A percentile compares a stretch with the other conserved stretches of the same genome.
phyloP scores from a whole-genome alignment of 2,113 vertebrate species.

The Cairina moschata region DNA sequence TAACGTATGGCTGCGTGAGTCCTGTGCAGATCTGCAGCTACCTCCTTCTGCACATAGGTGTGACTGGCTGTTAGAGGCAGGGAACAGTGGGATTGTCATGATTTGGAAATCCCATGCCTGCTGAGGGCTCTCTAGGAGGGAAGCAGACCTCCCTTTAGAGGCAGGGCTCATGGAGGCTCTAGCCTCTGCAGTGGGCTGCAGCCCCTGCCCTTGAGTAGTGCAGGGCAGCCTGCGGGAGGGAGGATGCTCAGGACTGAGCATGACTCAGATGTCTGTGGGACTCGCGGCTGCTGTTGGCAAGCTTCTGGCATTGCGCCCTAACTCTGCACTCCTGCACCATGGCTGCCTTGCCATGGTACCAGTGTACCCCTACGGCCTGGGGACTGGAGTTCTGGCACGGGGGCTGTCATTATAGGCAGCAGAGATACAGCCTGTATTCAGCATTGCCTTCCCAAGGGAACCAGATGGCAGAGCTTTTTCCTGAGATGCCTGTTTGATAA shows the following conservation, averaged over 20 bases:
- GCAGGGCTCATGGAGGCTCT: too few species aligned
- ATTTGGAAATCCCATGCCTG: not conserved
- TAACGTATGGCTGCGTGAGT: not conserved
- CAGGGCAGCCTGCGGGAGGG: not conserved
- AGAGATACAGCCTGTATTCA: not conserved
- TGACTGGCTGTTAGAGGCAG: not conserved
- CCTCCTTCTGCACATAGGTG: not conserved
- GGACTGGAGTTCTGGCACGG: not conserved
- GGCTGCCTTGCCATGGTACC: not conserved
- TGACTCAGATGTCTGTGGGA: accelerated
- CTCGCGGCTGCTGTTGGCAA: not conserved
- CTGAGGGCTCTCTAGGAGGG: not conserved
- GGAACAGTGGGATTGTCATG: accelerated
- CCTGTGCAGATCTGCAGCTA: accelerated
- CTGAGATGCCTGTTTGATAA: not conserved
- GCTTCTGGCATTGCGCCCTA: not conserved
- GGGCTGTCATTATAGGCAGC: not conserved
- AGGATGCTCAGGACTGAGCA: accelerated
- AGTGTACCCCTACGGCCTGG: not conserved
- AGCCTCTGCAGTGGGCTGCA: not conserved
- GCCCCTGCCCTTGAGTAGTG: not conserved
- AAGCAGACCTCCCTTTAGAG: accelerated
- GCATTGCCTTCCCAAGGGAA: not conserved
- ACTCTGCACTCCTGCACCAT: not conserved
- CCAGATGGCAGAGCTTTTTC: not conserved